Conservation (phyloP, 2,888 invertebrate genomes). For the Rhopalosiphum nymphaeae region DNA sequence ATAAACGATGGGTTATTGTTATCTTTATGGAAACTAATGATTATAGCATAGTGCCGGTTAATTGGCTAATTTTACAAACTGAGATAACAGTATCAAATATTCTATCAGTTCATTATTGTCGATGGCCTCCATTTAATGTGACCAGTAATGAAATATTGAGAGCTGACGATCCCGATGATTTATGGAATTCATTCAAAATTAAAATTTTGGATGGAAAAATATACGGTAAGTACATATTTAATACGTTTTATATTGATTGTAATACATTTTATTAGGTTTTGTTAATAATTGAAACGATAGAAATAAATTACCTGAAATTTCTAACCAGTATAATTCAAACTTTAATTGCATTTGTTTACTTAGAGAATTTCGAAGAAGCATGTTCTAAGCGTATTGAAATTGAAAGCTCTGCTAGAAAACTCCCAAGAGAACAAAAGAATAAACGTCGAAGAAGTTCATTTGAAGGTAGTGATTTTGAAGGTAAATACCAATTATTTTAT, state of each 20-base stretch:
- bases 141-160: slow-evolving; percentile 14
- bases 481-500: background rate
- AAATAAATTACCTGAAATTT: background rate
- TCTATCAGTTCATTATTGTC: background rate
- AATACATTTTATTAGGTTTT: background rate
- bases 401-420: background rate
- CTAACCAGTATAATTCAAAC: background rate
- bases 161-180: background rate
- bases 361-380: background rate
- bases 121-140: slow-evolving; percentile 20
- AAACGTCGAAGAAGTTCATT: background rate
- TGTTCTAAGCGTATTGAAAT: background rate
- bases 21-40: background rate
- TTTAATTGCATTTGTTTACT: background rate
- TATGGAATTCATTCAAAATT: background rate
- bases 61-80: background rate
- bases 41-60: slow-evolving; percentile 12
- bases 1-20: background rate
- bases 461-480: slow-evolving; percentile 12
- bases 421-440: background rate
- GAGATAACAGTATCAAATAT: background rate
- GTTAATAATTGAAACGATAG: background rate
- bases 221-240: background rate
- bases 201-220: background rate
- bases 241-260: background rate